These are phyloP conservation scores for Ptychodera flava DNA, from an alignment of 35 echinoderm and acorn worm genomes.

Conservation along the genomic window DNA sequence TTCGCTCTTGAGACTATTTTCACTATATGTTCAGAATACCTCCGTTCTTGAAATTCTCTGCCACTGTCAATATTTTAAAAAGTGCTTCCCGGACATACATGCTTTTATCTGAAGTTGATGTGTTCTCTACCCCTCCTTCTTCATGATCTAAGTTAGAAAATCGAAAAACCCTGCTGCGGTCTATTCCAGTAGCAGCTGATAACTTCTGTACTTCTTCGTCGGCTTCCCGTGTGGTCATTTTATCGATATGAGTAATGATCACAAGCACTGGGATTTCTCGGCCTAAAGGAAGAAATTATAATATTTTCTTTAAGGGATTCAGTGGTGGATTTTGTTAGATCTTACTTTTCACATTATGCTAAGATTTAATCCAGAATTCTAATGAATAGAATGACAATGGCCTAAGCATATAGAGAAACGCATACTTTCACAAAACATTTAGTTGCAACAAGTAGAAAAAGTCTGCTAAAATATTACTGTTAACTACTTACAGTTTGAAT, in stretches of 20 bases:
- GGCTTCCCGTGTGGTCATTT: neutral
- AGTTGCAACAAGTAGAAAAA: neutral
- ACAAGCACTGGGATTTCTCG: neutral
- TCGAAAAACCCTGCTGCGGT: neutral
- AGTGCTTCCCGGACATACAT: neutral
- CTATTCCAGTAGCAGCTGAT: neutral
- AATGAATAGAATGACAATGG: no score
- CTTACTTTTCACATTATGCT: no score
- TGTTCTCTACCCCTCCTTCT: neutral
- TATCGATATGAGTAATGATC: neutral
- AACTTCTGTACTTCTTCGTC: neutral
- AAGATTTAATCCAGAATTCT: no score
- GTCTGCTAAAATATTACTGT: no score
- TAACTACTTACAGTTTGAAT: no score
- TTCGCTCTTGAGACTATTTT: no score
- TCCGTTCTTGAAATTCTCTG: neutral
- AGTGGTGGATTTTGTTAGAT: no score
- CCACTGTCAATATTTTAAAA: neutral
- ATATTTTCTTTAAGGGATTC: no score
- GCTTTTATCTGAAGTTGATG: neutral
- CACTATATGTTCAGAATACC: neutral
- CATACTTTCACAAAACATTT: neutral
- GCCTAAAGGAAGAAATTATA: neutral
- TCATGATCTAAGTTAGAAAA: neutral
- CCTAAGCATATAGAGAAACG: no score